Conservation (phyloP, 1,140 invertebrate genomes). For the Megathymus violae region DNA sequence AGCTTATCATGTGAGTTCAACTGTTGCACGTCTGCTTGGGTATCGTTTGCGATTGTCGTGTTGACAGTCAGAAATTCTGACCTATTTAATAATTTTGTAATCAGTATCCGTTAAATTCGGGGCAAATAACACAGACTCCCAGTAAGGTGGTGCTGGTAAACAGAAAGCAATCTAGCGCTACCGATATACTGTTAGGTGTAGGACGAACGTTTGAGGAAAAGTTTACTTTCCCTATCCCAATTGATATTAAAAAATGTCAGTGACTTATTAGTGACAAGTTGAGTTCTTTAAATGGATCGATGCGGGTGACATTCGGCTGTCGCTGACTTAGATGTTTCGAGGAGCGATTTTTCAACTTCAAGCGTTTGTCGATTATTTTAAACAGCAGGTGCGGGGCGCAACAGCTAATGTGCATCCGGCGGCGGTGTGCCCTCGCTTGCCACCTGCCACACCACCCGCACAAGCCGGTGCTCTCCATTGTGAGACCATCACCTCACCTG, state of each 20-base stretch:
- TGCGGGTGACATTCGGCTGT: too few relatives aligned
- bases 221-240: too few relatives aligned
- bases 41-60: constrained; percentile 15
- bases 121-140: background rate
- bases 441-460: too few relatives aligned
- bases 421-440: too few relatives aligned
- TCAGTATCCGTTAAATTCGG: background rate
- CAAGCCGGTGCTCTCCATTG: too few relatives aligned
- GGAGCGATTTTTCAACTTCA: constrained; percentile 15
- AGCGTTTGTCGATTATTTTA: constrained; percentile 3
- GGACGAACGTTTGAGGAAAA: too few relatives aligned
- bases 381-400: constrained; percentile 9
- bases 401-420: too few relatives aligned
- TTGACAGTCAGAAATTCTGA: constrained; percentile 10
- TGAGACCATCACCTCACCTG: too few relatives aligned
- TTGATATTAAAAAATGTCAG: constrained; percentile 7
- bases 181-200: too few relatives aligned
- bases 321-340: constrained; percentile 8
- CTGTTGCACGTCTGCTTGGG: constrained; percentile 10
- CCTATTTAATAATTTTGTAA: constrained; percentile 15
- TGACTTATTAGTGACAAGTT: constrained; percentile 4
- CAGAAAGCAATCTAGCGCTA: too few relatives aligned
- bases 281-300: too few relatives aligned
- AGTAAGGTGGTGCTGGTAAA: too few relatives aligned
- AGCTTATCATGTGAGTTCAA: constrained; percentile 19